Evolutionary conservation across 2,113 vertebrate species (phyloP).

Genomic region (Peromyscus maniculatus): DNA sequence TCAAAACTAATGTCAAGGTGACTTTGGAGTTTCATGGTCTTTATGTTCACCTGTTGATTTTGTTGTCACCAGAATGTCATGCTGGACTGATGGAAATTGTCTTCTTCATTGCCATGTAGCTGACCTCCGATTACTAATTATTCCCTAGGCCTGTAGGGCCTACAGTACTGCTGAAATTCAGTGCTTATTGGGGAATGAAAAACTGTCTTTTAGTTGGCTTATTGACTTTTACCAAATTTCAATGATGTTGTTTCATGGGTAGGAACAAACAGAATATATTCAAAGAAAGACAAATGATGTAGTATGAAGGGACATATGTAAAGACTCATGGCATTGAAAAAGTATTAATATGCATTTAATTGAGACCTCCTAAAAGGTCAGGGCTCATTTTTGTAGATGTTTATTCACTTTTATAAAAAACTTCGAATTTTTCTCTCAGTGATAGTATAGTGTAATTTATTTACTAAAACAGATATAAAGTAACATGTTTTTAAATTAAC

Average conservation of each 20-base stretch:
- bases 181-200: slow-evolving; percentile 38
- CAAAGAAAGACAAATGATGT: slow-evolving; percentile 57
- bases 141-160: not conserved
- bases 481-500: slow-evolving; percentile 48
- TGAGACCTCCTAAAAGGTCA: slow-evolving; percentile 5
- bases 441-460: not conserved
- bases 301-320: not conserved
- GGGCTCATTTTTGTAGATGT: slow-evolving; percentile 21
- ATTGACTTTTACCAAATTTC: slow-evolving; percentile 48
- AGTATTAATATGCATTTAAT: slow-evolving; percentile 27
- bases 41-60: not conserved
- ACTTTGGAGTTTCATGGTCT: slow-evolving; percentile 16
- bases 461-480: slow-evolving; percentile 56
- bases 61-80: slow-evolving; percentile 52
- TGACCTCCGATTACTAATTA: slow-evolving; percentile 11
- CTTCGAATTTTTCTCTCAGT: slow-evolving; percentile 26
- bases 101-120: slow-evolving; percentile 40
- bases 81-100: slow-evolving; percentile 44
- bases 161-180: slow-evolving; percentile 33
- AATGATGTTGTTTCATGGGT: slow-evolving; percentile 19
- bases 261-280: slow-evolving; percentile 48
- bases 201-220: slow-evolving; percentile 30
- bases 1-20: slow-evolving; percentile 32
- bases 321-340: slow-evolving; percentile 39
- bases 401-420: not conserved